Evolutionary conservation across 2,797 vertebrate genomes (phyloP).

Genomic region (Sebastes minor): DNA sequence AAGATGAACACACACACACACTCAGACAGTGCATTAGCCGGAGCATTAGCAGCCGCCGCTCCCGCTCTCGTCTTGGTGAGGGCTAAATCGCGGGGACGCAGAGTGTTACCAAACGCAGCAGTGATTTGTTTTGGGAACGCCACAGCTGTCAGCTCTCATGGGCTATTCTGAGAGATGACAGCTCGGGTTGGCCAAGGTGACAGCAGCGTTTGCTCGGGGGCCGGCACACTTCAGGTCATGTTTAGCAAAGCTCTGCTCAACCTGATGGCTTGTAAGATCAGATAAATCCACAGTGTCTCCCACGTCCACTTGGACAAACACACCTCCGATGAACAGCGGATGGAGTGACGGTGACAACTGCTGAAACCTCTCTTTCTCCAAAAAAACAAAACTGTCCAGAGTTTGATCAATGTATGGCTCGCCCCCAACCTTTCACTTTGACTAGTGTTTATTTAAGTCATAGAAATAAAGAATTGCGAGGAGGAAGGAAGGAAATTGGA

Average conservation of each 20-base stretch:
- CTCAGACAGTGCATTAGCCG: constrained; percentile 65
- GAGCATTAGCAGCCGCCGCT: constrained; percentile 71
- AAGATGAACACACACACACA: constrained; percentile 16
- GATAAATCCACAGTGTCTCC: constrained; percentile 82
- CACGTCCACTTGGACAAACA: constrained; percentile 78
- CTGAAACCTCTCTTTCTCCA: constrained; percentile 27
- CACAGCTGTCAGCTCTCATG: constrained; percentile 81
- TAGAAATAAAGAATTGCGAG: constrained; percentile 11
- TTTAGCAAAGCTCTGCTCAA: constrained; percentile 85
- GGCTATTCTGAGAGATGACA: constrained; percentile 75
- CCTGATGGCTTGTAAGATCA: constrained; percentile 87
- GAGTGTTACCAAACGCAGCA: constrained; percentile 80
- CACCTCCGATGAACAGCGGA: constrained; percentile 70
- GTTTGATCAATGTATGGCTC: constrained; percentile 37
- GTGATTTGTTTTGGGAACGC: constrained; percentile 84
- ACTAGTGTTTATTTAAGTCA: constrained; percentile 34
- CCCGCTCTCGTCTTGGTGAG: constrained; percentile 67
- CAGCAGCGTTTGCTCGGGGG: constrained; percentile 85
- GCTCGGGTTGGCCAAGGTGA: constrained; percentile 78
- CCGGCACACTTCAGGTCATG: constrained; percentile 87
- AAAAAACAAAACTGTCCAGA: neutral
- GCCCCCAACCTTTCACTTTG: constrained; percentile 34
- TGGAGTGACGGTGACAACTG: constrained; percentile 55
- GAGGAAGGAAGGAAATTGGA: constrained; percentile 41
- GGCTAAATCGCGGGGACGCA: constrained; percentile 77